A percentile compares a stretch with the other conserved stretches of the same genome.
Evolutionary conservation across 2,113 vertebrate genomes (phyloP).

Genomic region (Colossoma macropomum): DNA sequence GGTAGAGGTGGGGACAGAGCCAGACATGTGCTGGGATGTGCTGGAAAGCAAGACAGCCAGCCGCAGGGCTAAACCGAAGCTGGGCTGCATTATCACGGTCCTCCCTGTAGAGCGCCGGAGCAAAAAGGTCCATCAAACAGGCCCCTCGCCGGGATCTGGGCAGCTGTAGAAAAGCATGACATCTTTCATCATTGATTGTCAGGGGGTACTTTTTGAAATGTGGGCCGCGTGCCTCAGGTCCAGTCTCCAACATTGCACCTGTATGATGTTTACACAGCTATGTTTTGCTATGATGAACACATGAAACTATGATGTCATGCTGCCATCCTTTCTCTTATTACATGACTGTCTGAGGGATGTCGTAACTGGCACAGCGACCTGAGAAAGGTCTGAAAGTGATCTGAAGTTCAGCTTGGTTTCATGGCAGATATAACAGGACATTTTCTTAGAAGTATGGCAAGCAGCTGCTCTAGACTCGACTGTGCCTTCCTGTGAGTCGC

Average conservation of each 20-base stretch:
- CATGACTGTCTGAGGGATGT: not conserved
- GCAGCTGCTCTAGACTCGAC: not conserved
- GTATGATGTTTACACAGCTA: not conserved
- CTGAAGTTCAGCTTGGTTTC: conserved; percentile 9
- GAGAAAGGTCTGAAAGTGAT: conserved; percentile 23
- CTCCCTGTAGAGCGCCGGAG: conserved; percentile 39
- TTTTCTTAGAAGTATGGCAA: conserved; percentile 18
- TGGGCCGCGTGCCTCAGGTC: not conserved
- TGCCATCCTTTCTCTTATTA: not conserved
- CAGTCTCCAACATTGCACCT: not conserved
- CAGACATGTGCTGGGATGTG: conserved; percentile 34
- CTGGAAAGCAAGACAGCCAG: conserved; percentile 35
- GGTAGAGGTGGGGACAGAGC: conserved; percentile 17
- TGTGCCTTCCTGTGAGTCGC: conserved; percentile 10
- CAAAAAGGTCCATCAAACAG: conserved; percentile 39
- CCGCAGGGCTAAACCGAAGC: conserved; percentile 36
- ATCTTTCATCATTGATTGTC: conserved; percentile 7
- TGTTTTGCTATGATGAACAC: not conserved
- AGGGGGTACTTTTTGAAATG: not conserved
- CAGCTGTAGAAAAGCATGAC: conserved; percentile 24
- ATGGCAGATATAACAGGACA: not conserved
- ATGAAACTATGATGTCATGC: conserved; percentile 32
- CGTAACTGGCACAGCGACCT: not conserved
- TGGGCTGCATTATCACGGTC: conserved; percentile 50
- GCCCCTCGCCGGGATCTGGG: conserved; percentile 27